Conservation (phyloP, 2,797 vertebrate genomes). For the Dallia pectoralis region DNA sequence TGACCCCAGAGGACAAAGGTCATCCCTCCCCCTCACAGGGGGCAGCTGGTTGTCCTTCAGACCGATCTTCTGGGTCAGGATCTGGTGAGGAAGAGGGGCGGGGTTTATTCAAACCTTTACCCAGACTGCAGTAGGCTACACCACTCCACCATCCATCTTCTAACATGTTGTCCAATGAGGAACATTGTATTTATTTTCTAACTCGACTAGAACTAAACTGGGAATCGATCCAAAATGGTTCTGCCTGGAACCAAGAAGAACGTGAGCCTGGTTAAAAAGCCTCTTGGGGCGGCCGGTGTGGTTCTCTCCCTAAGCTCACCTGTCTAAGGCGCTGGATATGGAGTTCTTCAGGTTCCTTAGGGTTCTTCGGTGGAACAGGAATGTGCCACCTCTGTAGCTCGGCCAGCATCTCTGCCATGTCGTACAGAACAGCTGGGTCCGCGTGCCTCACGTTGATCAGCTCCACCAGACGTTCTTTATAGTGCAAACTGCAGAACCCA, state of each 20-base stretch:
- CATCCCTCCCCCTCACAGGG: constrained; percentile 11
- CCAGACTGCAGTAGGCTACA: no score
- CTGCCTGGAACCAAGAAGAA: no score
- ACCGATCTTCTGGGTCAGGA: constrained; percentile 34
- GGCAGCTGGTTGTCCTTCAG: constrained; percentile 11
- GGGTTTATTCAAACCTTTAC: no score
- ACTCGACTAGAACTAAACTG: no score
- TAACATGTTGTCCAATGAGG: no score
- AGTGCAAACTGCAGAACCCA: constrained; percentile 61
- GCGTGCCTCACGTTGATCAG: constrained; percentile 60
- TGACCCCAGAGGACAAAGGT: constrained; percentile 29
- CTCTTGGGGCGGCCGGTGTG: neutral
- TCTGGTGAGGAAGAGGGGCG: constrained; percentile 28
- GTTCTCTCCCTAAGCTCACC: constrained; percentile 49
- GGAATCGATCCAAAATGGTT: no score
- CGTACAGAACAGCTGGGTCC: constrained; percentile 68
- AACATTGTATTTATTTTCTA: no score
- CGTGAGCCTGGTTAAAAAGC: neutral
- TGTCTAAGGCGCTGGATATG: constrained; percentile 57
- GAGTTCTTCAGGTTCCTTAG: constrained; percentile 49
- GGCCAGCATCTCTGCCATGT: constrained; percentile 50
- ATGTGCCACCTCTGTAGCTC: constrained; percentile 69
- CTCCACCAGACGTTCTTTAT: constrained; percentile 73
- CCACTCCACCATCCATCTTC: no score
- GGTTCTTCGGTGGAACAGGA: constrained; percentile 41